Base-by-base conservation (phyloP, 1,140 invertebrate species). In the Eciton burchellii region DNA sequence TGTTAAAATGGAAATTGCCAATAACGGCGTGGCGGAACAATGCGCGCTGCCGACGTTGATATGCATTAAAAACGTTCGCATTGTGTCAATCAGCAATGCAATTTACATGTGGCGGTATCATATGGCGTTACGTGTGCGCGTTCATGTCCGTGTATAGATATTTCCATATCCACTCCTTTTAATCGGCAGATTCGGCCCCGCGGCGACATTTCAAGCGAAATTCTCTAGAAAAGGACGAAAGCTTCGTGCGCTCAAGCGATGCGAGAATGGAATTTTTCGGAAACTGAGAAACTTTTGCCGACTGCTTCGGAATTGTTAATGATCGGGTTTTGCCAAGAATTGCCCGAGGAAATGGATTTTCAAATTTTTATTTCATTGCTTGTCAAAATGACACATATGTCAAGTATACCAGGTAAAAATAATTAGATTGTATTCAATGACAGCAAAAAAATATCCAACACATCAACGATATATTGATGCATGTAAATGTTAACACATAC, bases 61-160 rank as follows among this genome's bases (percentile, higher is more conserved):
- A 82, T 63, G 76, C 77, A 81, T 85, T 85, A 85, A 85, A 86
- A 63, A 56, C 77, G 68, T 85, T 56, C 70, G 43, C 63, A 66
- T 82, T 45, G 77, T 70, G 70, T 86, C 84, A 41, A 73, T 52
- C 43, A 47, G 77, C 85, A 86, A 86, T 82, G 84, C 56, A 56
- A 71, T 85, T 82, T 54, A 47, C 63, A 70, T 70, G 63, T 86
- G 81, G 71, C 65, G 26, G 21, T 72, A 57, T 54, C 63, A 81
- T 60, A 57, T 54, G 12, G 6, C n/a, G 11, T n/a, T 54, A 71
- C 8, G n/a, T 9, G n/a, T 9, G 24, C 1, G 19, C 14, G 45
- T 29, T 12, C 62, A 11, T 11, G 12, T 60, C 0, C 24, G 19
- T 12, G 21, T 19, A n/a, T 45, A 73, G 3, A 43, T 52, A 59